phyloP scores from a whole-genome alignment of 2,113 vertebrate species.

The Gallinago media region DNA sequence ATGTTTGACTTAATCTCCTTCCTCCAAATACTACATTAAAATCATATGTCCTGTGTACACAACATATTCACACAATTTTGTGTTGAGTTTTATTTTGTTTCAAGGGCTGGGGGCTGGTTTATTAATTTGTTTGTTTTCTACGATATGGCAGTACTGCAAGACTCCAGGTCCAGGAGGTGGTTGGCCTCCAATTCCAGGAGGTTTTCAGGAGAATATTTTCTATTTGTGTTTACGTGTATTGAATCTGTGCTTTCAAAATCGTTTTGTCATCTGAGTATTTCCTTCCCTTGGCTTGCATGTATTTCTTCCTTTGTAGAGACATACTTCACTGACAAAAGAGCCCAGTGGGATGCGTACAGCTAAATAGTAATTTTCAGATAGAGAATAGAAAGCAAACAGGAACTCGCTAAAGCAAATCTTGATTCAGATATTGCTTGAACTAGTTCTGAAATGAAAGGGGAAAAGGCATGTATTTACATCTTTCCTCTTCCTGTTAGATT shows the following conservation, averaged over 20 bases:
- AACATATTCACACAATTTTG: neutral
- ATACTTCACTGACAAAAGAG: neutral
- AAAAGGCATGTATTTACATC: neutral
- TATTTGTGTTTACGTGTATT: constrained; percentile 5
- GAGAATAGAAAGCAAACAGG: constrained; percentile 1
- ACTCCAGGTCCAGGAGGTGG: neutral
- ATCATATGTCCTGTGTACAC: neutral
- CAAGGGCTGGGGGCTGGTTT: accelerated
- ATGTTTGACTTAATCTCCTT: neutral
- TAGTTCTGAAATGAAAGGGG: neutral
- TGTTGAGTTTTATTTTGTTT: neutral
- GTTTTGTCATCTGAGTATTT: neutral
- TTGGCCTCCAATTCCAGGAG: neutral
- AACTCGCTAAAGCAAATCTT: neutral
- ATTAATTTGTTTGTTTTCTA: neutral
- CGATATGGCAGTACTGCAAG: neutral
- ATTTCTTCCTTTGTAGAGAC: neutral
- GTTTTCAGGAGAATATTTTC: neutral
- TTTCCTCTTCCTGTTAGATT: neutral
- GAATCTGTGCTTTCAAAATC: neutral
- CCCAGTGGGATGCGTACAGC: neutral
- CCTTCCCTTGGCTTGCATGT: neutral
- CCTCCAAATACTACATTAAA: neutral
- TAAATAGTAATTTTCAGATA: constrained; percentile 3
- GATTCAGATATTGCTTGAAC: neutral